These are phyloP conservation scores for Paramormyrops hopkinsi DNA, from an alignment of 2,797 vertebrate species.

Conservation along the genomic window DNA sequence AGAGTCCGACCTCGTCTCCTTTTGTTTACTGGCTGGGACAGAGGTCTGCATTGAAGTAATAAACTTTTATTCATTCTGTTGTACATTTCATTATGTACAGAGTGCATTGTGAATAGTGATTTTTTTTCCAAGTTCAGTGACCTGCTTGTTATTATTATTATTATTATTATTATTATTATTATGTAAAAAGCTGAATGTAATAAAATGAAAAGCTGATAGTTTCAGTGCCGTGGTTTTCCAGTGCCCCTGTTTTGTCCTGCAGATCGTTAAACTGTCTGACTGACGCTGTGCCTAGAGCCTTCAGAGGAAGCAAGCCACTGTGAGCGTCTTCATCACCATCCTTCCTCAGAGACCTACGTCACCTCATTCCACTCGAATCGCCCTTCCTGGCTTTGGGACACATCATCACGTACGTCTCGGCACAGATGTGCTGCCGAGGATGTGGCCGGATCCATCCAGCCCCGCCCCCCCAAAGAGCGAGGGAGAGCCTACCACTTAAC, in stretches of 20 bases:
- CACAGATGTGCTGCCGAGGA: not conserved
- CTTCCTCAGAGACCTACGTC: not conserved
- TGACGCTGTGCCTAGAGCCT: not conserved
- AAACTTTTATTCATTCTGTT: not conserved
- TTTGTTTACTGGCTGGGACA: not conserved
- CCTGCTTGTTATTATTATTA: not conserved
- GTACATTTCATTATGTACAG: not conserved
- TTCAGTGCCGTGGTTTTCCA: not conserved
- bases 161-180: not conserved
- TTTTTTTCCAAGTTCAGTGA: not conserved
- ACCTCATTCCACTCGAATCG: not conserved
- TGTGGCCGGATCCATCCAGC: not conserved
- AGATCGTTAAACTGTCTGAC: not conserved
- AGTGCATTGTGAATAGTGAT: not conserved
- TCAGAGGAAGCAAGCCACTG: not conserved
- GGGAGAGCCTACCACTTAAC: not conserved
- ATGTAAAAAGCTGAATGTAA: not conserved
- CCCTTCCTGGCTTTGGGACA: not conserved
- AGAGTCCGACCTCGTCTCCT: not conserved
- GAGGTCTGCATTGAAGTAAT: not conserved
- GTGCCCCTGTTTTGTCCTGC: not conserved
- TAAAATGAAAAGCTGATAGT: not conserved
- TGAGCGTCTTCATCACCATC: not conserved
- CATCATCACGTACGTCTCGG: not conserved
- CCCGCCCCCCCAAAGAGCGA: not conserved